phyloP scores from a whole-genome alignment of 2,888 invertebrate species.

The Ethmia dodecea region DNA sequence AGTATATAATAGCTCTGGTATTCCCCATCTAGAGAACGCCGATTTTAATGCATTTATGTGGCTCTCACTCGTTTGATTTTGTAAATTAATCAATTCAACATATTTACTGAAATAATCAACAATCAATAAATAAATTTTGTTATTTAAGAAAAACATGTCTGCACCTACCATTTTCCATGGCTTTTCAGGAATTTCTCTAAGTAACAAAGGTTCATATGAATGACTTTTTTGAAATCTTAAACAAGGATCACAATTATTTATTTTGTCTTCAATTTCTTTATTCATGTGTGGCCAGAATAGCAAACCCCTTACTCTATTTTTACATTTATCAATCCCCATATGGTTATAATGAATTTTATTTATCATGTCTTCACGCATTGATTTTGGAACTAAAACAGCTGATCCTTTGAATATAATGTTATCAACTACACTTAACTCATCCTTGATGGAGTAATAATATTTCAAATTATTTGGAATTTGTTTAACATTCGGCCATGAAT shows the following conservation, averaged over 20 bases:
- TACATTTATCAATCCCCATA: constrained; percentile 8
- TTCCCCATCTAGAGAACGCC: constrained; percentile 8
- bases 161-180: constrained; percentile 8
- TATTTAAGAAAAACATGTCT: constrained; percentile 10
- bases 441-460: constrained; percentile 8
- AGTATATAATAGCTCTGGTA: constrained; percentile 3
- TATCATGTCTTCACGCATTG: constrained; percentile 3
- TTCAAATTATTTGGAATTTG: constrained; percentile 3
- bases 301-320: constrained; percentile 4
- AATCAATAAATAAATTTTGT: constrained; percentile 4
- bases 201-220: constrained; percentile 4
- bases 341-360: constrained; percentile 3
- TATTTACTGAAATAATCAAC: constrained; percentile 9
- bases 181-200: constrained; percentile 2
- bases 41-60: constrained; percentile 6
- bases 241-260: constrained; percentile 7
- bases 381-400: constrained; percentile 7
- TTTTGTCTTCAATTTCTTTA: constrained; percentile 10
- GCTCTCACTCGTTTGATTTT: constrained; percentile 4
- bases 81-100: constrained; percentile 6
- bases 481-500: constrained; percentile 1
- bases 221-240: constrained; percentile 2
- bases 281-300: constrained; percentile 10
- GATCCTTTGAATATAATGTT: constrained; percentile 9
- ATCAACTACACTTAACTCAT: constrained; percentile 5